Evolutionary conservation across 2,888 invertebrate species (phyloP).

Genomic region (Hemaris fuciformis): DNA sequence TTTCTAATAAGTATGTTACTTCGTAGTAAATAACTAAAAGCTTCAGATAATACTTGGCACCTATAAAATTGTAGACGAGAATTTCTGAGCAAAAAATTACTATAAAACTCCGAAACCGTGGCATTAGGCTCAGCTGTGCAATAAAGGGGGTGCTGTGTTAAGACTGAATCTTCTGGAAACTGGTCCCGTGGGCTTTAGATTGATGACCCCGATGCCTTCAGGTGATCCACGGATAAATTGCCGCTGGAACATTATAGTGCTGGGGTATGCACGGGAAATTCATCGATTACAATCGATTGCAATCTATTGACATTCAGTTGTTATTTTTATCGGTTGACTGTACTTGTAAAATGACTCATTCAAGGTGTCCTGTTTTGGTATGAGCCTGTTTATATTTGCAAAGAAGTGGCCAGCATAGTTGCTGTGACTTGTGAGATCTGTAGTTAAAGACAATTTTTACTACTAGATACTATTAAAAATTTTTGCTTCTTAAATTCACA

Average conservation of each 20-base stretch:
- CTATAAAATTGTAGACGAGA: background rate
- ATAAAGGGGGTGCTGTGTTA: constrained; percentile 47
- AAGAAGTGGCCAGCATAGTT: too few species aligned
- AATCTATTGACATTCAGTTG: background rate
- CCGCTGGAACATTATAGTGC: constrained; percentile 23
- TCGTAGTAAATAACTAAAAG: background rate
- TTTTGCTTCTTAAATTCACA: too few species aligned
- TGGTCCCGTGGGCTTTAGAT: constrained; percentile 61
- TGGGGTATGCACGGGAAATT: constrained; percentile 11
- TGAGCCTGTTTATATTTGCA: too few species aligned
- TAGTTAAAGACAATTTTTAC: too few species aligned
- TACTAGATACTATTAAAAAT: too few species aligned
- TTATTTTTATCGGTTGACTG: background rate
- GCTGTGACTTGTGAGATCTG: too few species aligned
- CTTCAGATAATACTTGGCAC: background rate
- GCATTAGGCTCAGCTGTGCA: constrained; percentile 45
- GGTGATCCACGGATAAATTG: constrained; percentile 55
- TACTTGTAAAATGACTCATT: too few species aligned
- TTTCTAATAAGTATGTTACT: background rate
- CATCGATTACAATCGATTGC: constrained; percentile 9
- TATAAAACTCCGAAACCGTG: constrained; percentile 12
- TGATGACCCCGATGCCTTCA: constrained; percentile 66
- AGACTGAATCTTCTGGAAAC: constrained; percentile 59
- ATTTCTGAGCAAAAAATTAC: constrained; percentile 5
- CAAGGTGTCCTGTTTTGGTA: too few species aligned